Conservation (phyloP, 2,888 invertebrate species). For the Rhynchonema sp. region DNA sequence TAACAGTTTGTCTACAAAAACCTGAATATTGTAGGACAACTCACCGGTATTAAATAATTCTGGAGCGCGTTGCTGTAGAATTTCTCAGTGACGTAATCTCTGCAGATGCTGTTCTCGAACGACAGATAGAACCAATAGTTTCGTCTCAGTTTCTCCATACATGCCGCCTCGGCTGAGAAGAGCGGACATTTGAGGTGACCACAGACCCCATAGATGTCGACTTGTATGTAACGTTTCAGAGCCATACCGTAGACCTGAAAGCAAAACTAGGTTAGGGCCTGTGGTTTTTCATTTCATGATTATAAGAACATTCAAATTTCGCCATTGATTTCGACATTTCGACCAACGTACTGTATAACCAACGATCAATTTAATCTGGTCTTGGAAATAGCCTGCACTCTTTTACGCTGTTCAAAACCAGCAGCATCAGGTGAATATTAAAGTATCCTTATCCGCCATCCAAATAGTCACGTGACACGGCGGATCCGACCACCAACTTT, state of each 20-base stretch:
- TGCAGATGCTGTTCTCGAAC: constrained; percentile 89
- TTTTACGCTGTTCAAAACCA: too few species aligned
- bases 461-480: too few species aligned
- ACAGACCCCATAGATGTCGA: background rate
- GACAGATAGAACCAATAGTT: constrained; percentile 57
- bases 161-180: background rate
- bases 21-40: background rate
- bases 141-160: background rate
- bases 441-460: too few species aligned
- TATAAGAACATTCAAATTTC: too few species aligned
- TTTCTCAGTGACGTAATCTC: constrained; percentile 87
- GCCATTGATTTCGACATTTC: too few species aligned
- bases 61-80: constrained; percentile 81
- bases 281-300: too few species aligned
- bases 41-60: constrained; percentile 36
- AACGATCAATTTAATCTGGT: too few species aligned
- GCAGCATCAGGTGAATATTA: too few species aligned
- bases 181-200: background rate
- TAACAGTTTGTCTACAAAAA: background rate
- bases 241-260: background rate
- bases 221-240: background rate
- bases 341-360: too few species aligned
- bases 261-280: background rate
- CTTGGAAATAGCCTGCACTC: too few species aligned
- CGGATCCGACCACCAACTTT: too few species aligned